A percentile compares a stretch with the other conserved stretches of the same genome.
Evolutionary conservation across 2,888 invertebrate genomes (phyloP).

Genomic region (Ophonus ardosiacus): DNA sequence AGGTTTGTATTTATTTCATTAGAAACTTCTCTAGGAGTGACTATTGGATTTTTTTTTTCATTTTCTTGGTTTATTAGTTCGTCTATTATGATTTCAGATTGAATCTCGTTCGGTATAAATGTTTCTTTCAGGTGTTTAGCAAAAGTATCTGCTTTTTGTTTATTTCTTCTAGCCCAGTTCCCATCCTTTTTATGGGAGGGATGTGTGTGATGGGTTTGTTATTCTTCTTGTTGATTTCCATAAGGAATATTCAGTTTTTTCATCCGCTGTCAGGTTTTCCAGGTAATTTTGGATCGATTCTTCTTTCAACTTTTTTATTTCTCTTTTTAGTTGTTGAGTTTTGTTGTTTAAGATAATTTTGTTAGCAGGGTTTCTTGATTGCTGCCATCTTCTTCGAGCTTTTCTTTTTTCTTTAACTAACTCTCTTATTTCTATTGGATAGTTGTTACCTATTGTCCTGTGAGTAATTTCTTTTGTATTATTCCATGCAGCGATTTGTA

Average conservation of each 20-base stretch:
- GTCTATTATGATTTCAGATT: constrained; percentile 10
- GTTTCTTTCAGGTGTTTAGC: constrained; percentile 61
- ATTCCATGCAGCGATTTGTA: too few relatives aligned
- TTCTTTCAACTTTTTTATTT: constrained; percentile 10
- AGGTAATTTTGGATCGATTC: constrained; percentile 8
- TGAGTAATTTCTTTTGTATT: too few relatives aligned
- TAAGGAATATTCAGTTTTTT: background rate
- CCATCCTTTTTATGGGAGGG: too few relatives aligned
- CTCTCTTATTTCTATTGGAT: too few relatives aligned
- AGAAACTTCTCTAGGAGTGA: background rate
- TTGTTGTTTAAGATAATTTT: constrained; percentile 3
- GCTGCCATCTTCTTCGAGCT: too few relatives aligned
- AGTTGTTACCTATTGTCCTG: too few relatives aligned
- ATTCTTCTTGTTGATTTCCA: too few relatives aligned
- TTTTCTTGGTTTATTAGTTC: background rate
- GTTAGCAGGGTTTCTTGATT: too few relatives aligned
- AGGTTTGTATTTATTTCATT: constrained; percentile 24
- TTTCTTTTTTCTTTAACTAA: too few relatives aligned
- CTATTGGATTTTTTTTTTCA: constrained; percentile 51
- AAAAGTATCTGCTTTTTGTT: constrained; percentile 66
- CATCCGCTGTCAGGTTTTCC: background rate
- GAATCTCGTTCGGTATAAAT: constrained; percentile 63
- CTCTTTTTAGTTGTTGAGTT: constrained; percentile 8
- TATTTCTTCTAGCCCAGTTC: too few relatives aligned
- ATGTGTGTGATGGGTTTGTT: too few relatives aligned